These are phyloP conservation scores for Rhynchonycteris naso DNA, from an alignment of 2,797 vertebrate species.

Conservation along the genomic window DNA sequence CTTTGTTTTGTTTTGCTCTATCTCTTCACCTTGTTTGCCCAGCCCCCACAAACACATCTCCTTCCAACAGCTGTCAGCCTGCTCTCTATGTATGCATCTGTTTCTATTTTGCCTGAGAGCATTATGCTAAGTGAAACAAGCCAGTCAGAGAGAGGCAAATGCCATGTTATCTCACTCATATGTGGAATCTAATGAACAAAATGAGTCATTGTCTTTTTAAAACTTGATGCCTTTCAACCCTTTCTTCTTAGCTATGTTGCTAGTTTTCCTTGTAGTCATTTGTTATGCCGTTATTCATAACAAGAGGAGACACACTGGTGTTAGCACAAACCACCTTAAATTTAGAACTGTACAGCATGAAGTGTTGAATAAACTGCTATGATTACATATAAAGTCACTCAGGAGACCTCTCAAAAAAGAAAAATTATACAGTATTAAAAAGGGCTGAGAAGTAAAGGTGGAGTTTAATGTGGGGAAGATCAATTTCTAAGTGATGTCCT, in stretches of 20 bases:
- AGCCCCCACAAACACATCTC: no score
- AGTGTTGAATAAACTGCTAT: not conserved
- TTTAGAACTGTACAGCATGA: not conserved
- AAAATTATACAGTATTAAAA: not conserved
- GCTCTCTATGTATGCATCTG: no score
- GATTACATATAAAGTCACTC: conserved; percentile 20
- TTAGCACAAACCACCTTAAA: not conserved
- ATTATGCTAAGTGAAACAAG: no score
- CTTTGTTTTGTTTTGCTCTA: no score
- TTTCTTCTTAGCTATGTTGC: not conserved
- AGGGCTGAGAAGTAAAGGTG: conserved; percentile 42
- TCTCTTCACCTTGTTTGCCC: no score
- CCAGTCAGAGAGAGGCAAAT: no score
- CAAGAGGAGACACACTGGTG: not conserved
- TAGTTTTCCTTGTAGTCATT: not conserved
- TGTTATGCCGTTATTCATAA: not conserved
- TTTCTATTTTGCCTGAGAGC: no score
- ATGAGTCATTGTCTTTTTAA: no score
- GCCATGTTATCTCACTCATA: no score
- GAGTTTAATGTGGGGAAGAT: conserved; percentile 49
- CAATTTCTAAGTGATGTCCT: conserved; percentile 60
- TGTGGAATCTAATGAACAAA: no score
- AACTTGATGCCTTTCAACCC: not conserved
- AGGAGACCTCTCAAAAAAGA: conserved; percentile 13
- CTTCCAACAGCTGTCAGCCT: no score